Evolutionary conservation across 2,888 invertebrate species (phyloP).

Genomic region (Epistrophe grossulariae): DNA sequence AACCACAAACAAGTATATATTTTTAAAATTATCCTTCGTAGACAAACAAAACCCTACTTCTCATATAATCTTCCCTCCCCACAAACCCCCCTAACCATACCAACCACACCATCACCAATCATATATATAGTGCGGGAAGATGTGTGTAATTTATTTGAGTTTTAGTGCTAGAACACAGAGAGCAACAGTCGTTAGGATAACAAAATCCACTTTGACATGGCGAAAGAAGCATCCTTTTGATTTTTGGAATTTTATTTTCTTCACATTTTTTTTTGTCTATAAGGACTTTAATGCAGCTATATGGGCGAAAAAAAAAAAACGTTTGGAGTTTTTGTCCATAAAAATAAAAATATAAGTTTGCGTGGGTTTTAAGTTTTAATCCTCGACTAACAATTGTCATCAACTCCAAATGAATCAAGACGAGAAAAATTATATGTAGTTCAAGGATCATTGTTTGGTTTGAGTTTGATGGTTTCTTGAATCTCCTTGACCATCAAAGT

Average conservation of each 20-base stretch:
- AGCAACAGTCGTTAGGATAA: conserved; percentile 62
- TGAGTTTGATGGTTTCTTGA: neutral
- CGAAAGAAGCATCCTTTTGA: conserved; percentile 39
- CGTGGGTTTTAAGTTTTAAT: conserved; percentile 25
- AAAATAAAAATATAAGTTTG: neutral
- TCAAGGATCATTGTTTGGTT: conserved; percentile 9
- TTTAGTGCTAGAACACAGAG: conserved; percentile 43
- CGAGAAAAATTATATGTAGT: neutral
- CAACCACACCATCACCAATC: neutral
- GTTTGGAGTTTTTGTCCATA: neutral
- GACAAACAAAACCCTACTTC: conserved; percentile 27
- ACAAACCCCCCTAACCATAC: neutral
- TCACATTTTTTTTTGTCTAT: neutral
- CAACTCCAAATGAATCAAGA: neutral
- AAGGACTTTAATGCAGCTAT: neutral
- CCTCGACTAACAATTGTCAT: conserved; percentile 17
- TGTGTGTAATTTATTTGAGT: conserved; percentile 26
- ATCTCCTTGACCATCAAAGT: conserved; percentile 41
- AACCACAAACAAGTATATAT: conserved; percentile 62
- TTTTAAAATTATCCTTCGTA: conserved; percentile 46
- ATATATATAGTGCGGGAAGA: neutral
- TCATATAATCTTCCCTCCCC: neutral
- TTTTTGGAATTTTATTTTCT: conserved; percentile 11
- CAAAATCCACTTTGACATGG: conserved; percentile 43
- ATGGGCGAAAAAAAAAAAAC: neutral